Conservation (phyloP, 2,888 invertebrate species). For the Agrotis puta region DNA sequence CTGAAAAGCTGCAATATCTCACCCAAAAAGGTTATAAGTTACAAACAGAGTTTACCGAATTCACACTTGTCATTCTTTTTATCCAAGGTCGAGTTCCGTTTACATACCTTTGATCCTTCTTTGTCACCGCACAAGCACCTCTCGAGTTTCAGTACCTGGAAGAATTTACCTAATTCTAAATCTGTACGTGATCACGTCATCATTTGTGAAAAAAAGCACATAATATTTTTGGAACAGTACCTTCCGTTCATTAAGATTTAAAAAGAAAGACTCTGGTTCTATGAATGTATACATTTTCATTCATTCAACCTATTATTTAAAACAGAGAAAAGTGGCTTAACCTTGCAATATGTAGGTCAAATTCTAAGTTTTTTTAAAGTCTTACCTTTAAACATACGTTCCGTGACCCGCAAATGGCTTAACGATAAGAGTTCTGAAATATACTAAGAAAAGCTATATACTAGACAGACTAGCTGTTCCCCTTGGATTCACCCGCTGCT, state of each 20-base stretch:
- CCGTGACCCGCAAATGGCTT: conserved; percentile 7
- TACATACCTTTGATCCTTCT: conserved; percentile 16
- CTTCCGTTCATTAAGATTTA: not conserved
- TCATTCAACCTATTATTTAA: not conserved
- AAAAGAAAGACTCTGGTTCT: not conserved
- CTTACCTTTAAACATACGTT: not conserved
- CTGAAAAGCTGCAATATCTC: conserved; percentile 1
- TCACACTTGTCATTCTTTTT: conserved; percentile 25
- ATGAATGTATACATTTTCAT: not conserved
- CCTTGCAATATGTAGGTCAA: conserved; percentile 1
- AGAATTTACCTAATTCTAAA: not conserved
- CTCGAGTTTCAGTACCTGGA: conserved; percentile 13
- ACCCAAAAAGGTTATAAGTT: conserved; percentile 22
- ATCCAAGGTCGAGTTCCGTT: conserved; percentile 28
- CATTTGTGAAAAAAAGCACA: conserved; percentile 1
- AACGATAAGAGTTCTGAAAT: conserved; percentile 18
- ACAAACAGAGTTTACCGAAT: conserved; percentile 12
- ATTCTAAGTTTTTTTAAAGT: not conserved
- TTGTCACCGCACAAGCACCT: conserved; percentile 2
- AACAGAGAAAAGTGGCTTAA: not conserved
- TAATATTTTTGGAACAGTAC: not conserved
- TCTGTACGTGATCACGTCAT: not conserved
- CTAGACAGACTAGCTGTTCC: too few species aligned
- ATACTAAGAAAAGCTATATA: not conserved
- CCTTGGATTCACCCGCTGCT: too few species aligned